Conservation (phyloP, 2,888 invertebrate species). For the Ptilodon capucinus region DNA sequence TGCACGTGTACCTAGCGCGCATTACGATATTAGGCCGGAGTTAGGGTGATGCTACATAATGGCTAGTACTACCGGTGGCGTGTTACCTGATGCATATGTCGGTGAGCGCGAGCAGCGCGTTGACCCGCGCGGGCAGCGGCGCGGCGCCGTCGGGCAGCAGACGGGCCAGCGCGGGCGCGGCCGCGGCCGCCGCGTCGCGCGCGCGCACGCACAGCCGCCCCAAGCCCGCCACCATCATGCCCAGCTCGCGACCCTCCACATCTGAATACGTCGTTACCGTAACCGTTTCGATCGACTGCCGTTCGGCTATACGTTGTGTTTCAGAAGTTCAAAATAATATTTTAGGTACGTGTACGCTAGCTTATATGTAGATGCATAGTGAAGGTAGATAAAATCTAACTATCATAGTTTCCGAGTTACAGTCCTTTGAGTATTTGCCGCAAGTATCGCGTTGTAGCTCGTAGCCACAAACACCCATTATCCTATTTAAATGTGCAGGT, state of each 20-base stretch:
- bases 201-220: constrained; percentile 85
- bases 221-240: constrained; percentile 59
- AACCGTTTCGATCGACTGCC: too few relatives aligned
- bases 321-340: too few relatives aligned
- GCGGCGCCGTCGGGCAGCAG: constrained; percentile 76
- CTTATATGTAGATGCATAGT: too few relatives aligned
- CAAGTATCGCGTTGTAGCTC: too few relatives aligned
- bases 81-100: constrained; percentile 84
- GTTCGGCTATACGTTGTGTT: too few relatives aligned
- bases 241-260: neutral
- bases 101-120: constrained; percentile 85
- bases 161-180: constrained; percentile 84
- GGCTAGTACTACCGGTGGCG: neutral
- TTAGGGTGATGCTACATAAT: too few relatives aligned
- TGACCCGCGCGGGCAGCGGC: constrained; percentile 83
- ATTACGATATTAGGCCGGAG: neutral
- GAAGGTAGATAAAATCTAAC: too few relatives aligned
- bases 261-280: neutral
- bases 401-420: too few relatives aligned
- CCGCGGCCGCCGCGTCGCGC: constrained; percentile 83
- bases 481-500: too few relatives aligned
- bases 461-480: too few relatives aligned
- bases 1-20: constrained; percentile 83
- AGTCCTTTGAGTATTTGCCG: too few relatives aligned
- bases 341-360: too few relatives aligned